Evolutionary conservation across 2,113 vertebrate species (phyloP), one percentile per base, ranked within the genome.

Genomic region (Rafetus swinhoei): DNA sequence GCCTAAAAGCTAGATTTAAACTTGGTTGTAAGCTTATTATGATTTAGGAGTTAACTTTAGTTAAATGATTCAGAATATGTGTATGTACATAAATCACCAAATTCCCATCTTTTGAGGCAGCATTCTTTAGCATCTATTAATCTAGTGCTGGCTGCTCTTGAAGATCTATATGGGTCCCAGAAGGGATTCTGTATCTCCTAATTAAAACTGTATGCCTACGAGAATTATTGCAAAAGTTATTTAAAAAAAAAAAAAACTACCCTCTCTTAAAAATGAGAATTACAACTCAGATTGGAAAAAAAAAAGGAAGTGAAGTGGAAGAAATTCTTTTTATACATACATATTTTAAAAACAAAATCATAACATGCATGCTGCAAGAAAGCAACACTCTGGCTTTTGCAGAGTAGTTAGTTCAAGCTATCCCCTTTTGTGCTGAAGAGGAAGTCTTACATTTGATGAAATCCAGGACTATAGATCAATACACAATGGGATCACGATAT

Each of bases 401-500:
- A 1, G 14, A 90, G 8, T 90, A 88, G 3, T 59, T 62, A 8
- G 69, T 88, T 29, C 79, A 59, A 82, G 59, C 72, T 65, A 69
- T 7, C 53, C 82, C 57, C 81, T 95, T 69, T 90, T 14, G 1
- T 5, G 14, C 4, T 55, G 90, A 96, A 94, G 90, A 87, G 88
- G 95, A 97, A 89, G 82, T 55, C 95, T 84, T 72, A 57, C 39
- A 6, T 84, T 54, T 97, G 98, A 97, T 94, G 96, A 97, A 97
- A 97, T 79, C 95, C 98, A 98, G 98, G 92, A 90, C 95, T 91
- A 83, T 45, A 9, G 90, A 96, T 88, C 94, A 85, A 50, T 93
- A 96, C 96, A 96, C 90, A 32, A 25, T 10, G 79, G 94, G 96
- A 95, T 80, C 92, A 89, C 96, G 96, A 94, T 84, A 91, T 27